These are phyloP conservation scores for Sinhomidia bicolor DNA, from an alignment of 2,888 invertebrate genomes.

Conservation along the genomic window DNA sequence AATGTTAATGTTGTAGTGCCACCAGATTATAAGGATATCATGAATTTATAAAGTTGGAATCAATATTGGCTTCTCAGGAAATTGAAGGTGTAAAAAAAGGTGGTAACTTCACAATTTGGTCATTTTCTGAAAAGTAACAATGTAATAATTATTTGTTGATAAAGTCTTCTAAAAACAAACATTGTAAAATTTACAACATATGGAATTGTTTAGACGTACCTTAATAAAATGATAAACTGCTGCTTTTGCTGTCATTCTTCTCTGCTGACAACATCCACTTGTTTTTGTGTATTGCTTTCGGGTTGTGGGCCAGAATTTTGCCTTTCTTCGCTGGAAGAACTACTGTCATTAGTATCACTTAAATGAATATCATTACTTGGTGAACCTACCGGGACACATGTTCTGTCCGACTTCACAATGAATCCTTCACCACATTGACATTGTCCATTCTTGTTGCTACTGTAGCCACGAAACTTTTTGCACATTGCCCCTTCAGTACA, in stretches of 20 bases:
- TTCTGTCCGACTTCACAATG: conserved; percentile 1
- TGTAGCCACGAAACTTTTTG: conserved; percentile 31
- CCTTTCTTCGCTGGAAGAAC: conserved; percentile 29
- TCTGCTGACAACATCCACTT: not conserved
- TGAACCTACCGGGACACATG: not conserved
- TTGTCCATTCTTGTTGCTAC: not conserved
- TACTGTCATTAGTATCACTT: not conserved
- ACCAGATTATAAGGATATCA: conserved; percentile 55
- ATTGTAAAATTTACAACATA: not conserved
- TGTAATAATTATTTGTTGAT: too few species aligned
- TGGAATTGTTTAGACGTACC: not conserved
- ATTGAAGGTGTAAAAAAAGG: too few species aligned
- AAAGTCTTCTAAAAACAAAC: too few species aligned
- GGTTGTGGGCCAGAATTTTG: conserved; percentile 37
- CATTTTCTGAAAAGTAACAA: not conserved
- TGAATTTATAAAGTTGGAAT: conserved; percentile 1
- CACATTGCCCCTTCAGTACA: conserved; percentile 48
- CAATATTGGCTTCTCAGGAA: not conserved
- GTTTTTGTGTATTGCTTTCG: not conserved
- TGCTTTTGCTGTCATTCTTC: not conserved
- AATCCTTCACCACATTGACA: not conserved
- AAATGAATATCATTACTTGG: not conserved
- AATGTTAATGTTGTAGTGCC: conserved; percentile 28
- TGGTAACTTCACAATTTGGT: not conserved
- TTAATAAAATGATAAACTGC: not conserved